Evolutionary conservation across 2,113 vertebrate genomes (phyloP), one percentile per base, ranked within the genome.

Genomic region (Larimichthys polyactis): DNA sequence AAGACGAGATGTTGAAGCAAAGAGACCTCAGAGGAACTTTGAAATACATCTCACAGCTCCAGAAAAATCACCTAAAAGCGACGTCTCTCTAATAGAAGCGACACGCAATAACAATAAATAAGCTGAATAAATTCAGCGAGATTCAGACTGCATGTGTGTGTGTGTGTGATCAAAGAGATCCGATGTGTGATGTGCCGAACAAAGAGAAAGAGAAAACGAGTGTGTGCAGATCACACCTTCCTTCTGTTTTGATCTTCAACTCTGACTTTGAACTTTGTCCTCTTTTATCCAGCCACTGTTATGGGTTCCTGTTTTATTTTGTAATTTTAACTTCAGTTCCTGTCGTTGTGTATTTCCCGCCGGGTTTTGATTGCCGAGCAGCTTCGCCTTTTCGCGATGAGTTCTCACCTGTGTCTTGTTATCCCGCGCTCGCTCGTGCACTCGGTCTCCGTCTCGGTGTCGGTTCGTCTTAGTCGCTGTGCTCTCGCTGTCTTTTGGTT

Each of bases 191-290:
- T 60, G 29, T 32, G 64, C 57, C 22, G 66, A 49, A 75, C 8
- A 67, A 29, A 74, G 19, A 67, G 29, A 67, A 40, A 70, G 55
- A 51, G 55, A 11, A 63, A 7, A 2, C 12, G n/a, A 46, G 3
- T 52, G 4, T 29, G 22, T 5, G 48, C 57, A n/a, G 73, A 62
- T 84, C 68, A 78, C 74, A 73, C 64, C 6, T 40, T 67, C 67
- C 67, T 51, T 43, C 54, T 44, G 11, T 54, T 49, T 65, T 46
- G 62, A 64, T 83, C 27, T 27, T 8, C 16, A 19, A 20, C 29
- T 49, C 11, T 15, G 19, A 40, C 52, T 71, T 54, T 64, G 32
- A 69, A 49, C 27, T 57, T 43, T 15, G 19, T 49, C 22, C 20
- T 40, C 20, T 46, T 64, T 49, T 8, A 40, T 40, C 10, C 11